Base-by-base conservation (phyloP, 2,113 vertebrate genomes). In the Pagrus major region DNA sequence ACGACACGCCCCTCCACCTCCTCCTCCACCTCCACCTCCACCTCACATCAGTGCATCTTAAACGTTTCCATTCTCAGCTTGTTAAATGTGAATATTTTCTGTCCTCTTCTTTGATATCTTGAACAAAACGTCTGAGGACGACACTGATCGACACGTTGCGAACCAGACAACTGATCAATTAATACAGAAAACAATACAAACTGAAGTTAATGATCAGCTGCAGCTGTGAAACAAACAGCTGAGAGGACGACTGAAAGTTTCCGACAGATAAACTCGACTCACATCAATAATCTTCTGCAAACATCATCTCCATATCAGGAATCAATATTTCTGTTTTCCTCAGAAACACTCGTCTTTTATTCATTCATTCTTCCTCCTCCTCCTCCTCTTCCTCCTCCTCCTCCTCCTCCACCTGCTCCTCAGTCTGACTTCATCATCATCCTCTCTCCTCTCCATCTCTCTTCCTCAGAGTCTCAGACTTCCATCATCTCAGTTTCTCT, bases 281-380 rank as follows among this genome's bases (percentile, higher is more conserved):
- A 3, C 64, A 41, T 71, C 76, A 2, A 78, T 55, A 56, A 71
- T 16, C 76, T 71, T 54, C 35, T 78, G 61, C 69, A 39, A 60
- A 76, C 78, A 41, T 52, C 44, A 85, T 80, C 77, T 80, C 77
- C 67, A 61, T 66, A 51, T 72, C n/a, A 71, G 39, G 16, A 35
- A 76, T 85, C 83, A 23, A 77, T 81, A 56, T 14, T 29, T 16
- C 70, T 74, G 44, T 29, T 68, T 46, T n/a, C 5, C 16, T 33
- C 11, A 20, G 1, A 42, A n/a, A n/a, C n/a, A 25, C 16, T 3
- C 37, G 6, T 11, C 27, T 35, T 56, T 10, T 15, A 27, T 39
- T 37, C 27, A 51, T 69, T 21, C 18, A 27, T n/a, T 18, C 42
- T 1, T 15, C 55, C 46, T 51, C 31, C 33, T 52, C 68, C 12